Conservation (phyloP, 2,113 vertebrate species). For the Leptodactylus fuscus region DNA sequence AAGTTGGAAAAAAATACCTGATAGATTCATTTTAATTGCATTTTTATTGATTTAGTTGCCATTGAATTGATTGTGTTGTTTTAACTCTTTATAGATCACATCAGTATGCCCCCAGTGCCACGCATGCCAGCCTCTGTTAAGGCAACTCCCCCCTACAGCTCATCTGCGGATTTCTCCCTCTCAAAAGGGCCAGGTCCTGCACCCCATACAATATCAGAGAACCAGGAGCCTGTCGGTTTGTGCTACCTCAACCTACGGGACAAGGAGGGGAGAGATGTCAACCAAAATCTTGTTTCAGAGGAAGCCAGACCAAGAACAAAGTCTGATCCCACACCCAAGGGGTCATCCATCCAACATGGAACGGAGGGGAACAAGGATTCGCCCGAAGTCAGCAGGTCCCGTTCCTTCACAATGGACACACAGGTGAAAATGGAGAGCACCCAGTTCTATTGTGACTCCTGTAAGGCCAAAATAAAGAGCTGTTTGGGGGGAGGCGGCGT, state of each 20-base stretch:
- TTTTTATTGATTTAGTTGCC: not conserved
- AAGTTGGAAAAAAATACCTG: too few species aligned
- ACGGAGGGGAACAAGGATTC: conserved; percentile 72
- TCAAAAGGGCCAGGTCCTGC: conserved; percentile 67
- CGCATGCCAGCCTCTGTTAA: conserved; percentile 77
- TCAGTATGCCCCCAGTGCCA: conserved; percentile 79
- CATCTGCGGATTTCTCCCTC: not conserved
- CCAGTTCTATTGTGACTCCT: conserved; percentile 91
- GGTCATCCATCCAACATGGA: conserved; percentile 72
- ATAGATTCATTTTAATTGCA: too few species aligned
- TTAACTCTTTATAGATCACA: conserved; percentile 87
- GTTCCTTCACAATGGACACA: conserved; percentile 87
- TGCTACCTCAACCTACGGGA: conserved; percentile 94
- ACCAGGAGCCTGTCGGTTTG: conserved; percentile 91
- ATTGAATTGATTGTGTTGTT: not conserved
- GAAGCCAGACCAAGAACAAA: conserved; percentile 90
- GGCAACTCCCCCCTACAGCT: conserved; percentile 70
- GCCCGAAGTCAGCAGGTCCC: conserved; percentile 78
- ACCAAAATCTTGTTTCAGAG: conserved; percentile 92
- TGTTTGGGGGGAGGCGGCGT: conserved; percentile 67
- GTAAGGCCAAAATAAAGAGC: conserved; percentile 86
- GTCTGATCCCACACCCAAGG: conserved; percentile 92
- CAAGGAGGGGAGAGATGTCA: conserved; percentile 93
- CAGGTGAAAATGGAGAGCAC: conserved; percentile 73
- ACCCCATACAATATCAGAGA: conserved; percentile 72